Conservation (phyloP, 2,797 vertebrate genomes). For the Eulemur coronatus region DNA sequence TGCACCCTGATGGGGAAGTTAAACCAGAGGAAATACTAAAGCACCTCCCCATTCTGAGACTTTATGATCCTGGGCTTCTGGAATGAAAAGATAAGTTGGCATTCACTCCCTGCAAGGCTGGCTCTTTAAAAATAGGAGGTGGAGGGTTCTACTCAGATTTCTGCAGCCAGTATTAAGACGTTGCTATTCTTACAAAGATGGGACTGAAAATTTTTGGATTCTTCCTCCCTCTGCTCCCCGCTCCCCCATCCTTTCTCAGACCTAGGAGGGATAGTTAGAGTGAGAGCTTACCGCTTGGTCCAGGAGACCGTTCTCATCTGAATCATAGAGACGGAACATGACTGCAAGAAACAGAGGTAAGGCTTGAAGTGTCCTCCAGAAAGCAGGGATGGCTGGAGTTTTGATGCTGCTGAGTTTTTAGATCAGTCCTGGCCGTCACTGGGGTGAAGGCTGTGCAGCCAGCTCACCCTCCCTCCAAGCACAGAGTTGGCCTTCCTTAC, state of each 20-base stretch:
- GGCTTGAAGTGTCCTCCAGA: background rate
- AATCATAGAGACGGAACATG: slow-evolving; percentile 97
- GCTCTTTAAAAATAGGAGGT: background rate
- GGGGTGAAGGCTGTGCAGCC: background rate
- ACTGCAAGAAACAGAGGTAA: slow-evolving; percentile 85
- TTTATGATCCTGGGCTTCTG: background rate
- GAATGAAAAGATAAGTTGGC: background rate
- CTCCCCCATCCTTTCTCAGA: background rate
- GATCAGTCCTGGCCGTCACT: background rate
- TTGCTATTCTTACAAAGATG: background rate
- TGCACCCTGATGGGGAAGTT: background rate
- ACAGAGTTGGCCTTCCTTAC: background rate
- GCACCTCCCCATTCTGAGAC: background rate
- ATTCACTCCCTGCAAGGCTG: background rate
- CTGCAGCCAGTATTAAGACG: background rate
- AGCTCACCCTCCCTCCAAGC: background rate
- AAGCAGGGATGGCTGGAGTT: background rate
- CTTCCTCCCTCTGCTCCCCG: background rate
- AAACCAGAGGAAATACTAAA: background rate
- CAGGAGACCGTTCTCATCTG: slow-evolving; percentile 93
- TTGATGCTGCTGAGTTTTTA: background rate
- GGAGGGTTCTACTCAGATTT: background rate
- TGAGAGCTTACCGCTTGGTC: slow-evolving; percentile 93
- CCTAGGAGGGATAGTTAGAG: background rate
- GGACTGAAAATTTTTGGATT: background rate